Base-by-base conservation (phyloP, 1,140 invertebrate species). In the Carposina sasakii region DNA sequence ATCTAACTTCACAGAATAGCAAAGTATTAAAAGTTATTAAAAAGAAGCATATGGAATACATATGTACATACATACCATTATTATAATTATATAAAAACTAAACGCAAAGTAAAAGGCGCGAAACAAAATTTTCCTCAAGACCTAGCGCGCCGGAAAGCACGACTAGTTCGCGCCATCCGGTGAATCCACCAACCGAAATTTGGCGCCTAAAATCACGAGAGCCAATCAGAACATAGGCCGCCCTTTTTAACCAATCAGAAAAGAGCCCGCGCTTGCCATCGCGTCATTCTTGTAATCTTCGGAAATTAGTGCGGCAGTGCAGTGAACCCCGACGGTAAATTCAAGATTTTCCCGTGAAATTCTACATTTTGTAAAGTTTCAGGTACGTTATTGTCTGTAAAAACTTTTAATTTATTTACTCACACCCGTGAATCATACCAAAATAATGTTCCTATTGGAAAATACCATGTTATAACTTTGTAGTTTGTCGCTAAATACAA, bases 251-350 rank as follows among this genome's bases (percentile, higher is more conserved):
- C 81, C 81, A 84, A 84, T 78, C 48, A 65, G 52, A 49, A 39
- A 6, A 53, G 60, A 81, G 66, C 81, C 75, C 77, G 77, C 77
- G 77, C 75, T 70, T 73, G 76, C 71, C 70, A 79, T 65, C 65
- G 81, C 81, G 77, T 81, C 81, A 67, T 73, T 73, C 73, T 78
- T 73, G 72, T 78, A n/a, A 78, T 75, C 79, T 81, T 67, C n/a
- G 76, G 76, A 81, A 81, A 78, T 81, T 84, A 84, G 81, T 84
- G 81, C 76, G 67, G 63, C 74, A 67, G 77, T 76, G 76, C 76
- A 75, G 76, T 77, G 81, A 81, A 84, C 73, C 74, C 77, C 76
- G 81, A 76, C 71, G 67, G 73, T 67, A 76, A 79, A 77, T 78
- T 68, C 58, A 67, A 60, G 65, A 78, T 78, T 81, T 66, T 81